Evolutionary conservation across 2,113 vertebrate species (phyloP).

Genomic region (Chauna torquata): DNA sequence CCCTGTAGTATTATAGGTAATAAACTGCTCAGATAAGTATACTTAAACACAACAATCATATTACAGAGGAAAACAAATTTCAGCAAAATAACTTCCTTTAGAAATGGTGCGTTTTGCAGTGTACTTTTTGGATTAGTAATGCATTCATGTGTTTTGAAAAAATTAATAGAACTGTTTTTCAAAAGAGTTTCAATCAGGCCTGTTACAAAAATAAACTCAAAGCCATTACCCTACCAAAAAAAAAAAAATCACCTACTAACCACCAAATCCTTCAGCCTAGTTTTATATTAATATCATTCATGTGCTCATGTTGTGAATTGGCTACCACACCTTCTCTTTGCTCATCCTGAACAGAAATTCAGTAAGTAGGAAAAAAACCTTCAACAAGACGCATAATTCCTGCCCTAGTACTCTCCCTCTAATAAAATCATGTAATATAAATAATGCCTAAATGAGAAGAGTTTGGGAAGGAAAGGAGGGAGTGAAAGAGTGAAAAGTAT

Average conservation of each 20-base stretch:
- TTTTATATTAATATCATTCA: background rate
- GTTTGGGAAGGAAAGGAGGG: background rate
- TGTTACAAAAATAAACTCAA: constrained; percentile 25
- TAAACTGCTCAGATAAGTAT: background rate
- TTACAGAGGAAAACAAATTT: background rate
- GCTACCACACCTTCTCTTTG: background rate
- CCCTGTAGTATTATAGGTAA: background rate
- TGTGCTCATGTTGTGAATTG: background rate
- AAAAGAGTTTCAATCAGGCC: background rate
- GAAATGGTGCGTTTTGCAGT: background rate
- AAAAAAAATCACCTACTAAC: constrained; percentile 36
- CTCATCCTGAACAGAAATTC: background rate
- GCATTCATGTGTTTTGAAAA: background rate
- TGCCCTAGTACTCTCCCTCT: background rate
- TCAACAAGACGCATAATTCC: background rate
- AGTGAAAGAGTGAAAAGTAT: background rate
- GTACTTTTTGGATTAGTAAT: background rate
- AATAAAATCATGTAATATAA: background rate
- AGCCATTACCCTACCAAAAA: constrained; percentile 29
- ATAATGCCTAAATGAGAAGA: background rate
- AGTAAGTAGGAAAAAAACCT: background rate
- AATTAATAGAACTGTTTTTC: background rate
- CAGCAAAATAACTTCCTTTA: background rate
- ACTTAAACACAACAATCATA: background rate
- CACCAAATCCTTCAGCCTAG: constrained; percentile 11